Conservation (phyloP, 2,113 vertebrate genomes). For the Phyllopteryx taeniolatus region DNA sequence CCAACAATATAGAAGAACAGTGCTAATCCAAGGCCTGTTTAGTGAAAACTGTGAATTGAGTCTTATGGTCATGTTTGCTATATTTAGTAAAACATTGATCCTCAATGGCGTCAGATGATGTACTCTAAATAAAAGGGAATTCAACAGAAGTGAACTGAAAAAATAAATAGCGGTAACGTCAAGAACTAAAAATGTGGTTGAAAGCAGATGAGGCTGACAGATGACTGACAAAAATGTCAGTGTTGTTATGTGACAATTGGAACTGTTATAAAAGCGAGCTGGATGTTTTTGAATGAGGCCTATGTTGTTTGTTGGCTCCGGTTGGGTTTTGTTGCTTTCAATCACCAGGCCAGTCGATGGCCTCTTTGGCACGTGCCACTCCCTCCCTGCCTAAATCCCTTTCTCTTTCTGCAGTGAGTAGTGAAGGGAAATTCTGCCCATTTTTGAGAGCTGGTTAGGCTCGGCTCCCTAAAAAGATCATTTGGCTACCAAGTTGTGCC, state of each 20-base stretch:
- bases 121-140: too few species aligned
- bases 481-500: too few species aligned
- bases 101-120: not conserved
- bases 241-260: not conserved
- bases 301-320: not conserved
- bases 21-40: not conserved
- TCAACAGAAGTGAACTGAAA: too few species aligned
- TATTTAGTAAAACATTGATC: not conserved
- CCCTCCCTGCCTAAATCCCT: too few species aligned
- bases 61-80: not conserved
- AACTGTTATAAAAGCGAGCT: not conserved
- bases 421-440: too few species aligned
- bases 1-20: not conserved
- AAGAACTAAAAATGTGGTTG: not conserved
- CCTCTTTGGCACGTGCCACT: not conserved
- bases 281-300: not conserved
- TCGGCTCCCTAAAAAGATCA: too few species aligned
- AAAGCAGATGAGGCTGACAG: not conserved
- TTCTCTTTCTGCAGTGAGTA: too few species aligned
- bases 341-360: not conserved
- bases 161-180: not conserved
- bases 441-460: too few species aligned
- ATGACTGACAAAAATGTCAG: not conserved
- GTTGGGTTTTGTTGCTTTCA: not conserved
- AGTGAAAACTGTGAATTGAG: not conserved